Conservation (phyloP, 1,140 invertebrate species). For the Calliopsis andreniformis region DNA sequence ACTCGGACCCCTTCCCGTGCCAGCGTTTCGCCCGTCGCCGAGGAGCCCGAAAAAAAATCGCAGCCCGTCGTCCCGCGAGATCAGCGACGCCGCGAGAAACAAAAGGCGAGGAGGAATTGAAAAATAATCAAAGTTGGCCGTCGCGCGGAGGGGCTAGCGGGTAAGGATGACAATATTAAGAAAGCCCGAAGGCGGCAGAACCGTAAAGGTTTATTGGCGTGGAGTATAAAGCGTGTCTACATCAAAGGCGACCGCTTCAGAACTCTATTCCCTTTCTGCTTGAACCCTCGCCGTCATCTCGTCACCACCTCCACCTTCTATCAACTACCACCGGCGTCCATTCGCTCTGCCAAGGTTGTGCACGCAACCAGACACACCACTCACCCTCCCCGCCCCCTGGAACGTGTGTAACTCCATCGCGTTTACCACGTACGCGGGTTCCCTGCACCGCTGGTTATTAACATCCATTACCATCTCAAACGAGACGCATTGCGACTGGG, state of each 20-base stretch:
- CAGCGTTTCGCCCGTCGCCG: no score
- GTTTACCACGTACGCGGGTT: slow-evolving; percentile 29
- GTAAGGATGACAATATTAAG: slow-evolving; percentile 78
- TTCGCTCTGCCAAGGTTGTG: slow-evolving; percentile 46
- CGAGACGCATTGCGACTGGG: slow-evolving; percentile 47
- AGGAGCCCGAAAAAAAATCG: no score
- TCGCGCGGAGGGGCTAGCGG: slow-evolving; percentile 57
- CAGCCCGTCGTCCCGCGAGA: no score
- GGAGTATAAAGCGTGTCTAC: slow-evolving; percentile 78
- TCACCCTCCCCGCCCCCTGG: no score
- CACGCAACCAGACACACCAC: slow-evolving; percentile 39
- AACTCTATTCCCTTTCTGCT: slow-evolving; percentile 52
- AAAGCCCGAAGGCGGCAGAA: slow-evolving; percentile 76
- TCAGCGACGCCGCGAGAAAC: no score
- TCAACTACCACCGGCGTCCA: slow-evolving; percentile 49
- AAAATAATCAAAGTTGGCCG: slow-evolving; percentile 7
- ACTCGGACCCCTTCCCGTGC: no score
- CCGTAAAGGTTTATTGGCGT: slow-evolving; percentile 80
- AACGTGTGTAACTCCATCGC: slow-evolving; percentile 16
- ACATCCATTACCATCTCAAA: slow-evolving; percentile 54
- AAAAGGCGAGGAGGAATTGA: not conserved
- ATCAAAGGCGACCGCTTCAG: slow-evolving; percentile 75
- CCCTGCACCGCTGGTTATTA: slow-evolving; percentile 38
- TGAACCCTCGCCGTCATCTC: slow-evolving; percentile 48
- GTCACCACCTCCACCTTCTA: slow-evolving; percentile 49